Base-by-base conservation (phyloP, 2,113 vertebrate species). In the Andinoacara biseriatus region DNA sequence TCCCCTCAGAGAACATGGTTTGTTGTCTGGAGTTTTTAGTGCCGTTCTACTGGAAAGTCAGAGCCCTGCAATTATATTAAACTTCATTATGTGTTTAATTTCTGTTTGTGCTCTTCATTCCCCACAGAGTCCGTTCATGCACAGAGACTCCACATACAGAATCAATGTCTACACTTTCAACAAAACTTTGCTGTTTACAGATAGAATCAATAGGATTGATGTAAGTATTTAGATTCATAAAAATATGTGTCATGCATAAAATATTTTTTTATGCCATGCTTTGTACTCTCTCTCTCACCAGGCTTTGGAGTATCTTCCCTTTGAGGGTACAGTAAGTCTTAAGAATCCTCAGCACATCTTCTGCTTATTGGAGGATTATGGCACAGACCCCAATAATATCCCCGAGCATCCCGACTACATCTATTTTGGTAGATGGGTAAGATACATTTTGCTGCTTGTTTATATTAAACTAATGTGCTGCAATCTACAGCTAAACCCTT, bases 351-450 rank as follows among this genome's bases (percentile, higher is more conserved):
- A 99, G 40, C 96, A 99, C 52, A 69, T 95, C 78, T 99, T 99
- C 91, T 98, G 96, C 89, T 89, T 99, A 92, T 85, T 99, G 77
- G 98, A 99, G 88, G 98, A 99, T 93, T 98, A 99, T 84, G 98
- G 98, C 83, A 94, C 95, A 79, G 96, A 99, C 84, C 97, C 97
- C 76, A 99, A 99, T 81, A 89, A 95, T 20, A 96, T 97, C 83
- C 98, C 98, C 0, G 95, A 98, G 18, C 90, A 97, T 17, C 98
- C 98, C 29, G 74, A 96, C 86, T 90, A 96, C 85, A 87, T 98
- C 52, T 99, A 97, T 94, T 99, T 99, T 94, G 98, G 98, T 81
- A 96, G 98, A 97, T 99, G 98, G 98, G 98, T 99, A 88, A 95
- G 97, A 94, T 13, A n/a, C 20, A 5, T 22, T 40, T 38, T 14